phyloP scores from a whole-genome alignment of 37 sponge, comb jelly and placozoan genomes.

The Hormiphora californensis region DNA sequence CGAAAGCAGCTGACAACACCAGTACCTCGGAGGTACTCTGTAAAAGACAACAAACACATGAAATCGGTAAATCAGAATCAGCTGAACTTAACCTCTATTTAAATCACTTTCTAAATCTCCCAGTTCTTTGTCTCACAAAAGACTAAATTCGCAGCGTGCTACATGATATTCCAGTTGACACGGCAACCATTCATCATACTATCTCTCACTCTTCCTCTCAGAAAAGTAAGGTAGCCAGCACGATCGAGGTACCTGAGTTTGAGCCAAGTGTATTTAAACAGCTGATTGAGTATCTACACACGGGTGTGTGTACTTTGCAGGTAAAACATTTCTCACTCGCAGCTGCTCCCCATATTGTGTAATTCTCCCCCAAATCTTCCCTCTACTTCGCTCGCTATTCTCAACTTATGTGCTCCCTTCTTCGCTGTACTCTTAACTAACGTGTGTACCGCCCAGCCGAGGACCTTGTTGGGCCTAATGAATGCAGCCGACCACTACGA shows the following conservation, averaged over 20 bases:
- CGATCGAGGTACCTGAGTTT: constrained; percentile 64
- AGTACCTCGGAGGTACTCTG: constrained; percentile 19
- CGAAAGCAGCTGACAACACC: constrained; percentile 18
- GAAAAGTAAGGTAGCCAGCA: constrained; percentile 21
- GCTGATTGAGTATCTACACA: constrained; percentile 81
- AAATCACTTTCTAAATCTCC: not conserved
- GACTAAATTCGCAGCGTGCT: not conserved
- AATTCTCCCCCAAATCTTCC: no score
- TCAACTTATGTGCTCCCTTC: no score
- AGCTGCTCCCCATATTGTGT: no score
- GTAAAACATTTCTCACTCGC: no score
- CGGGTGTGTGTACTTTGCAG: constrained; percentile 75
- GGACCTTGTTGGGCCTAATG: constrained; percentile 80
- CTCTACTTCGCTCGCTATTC: no score
- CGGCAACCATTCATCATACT: not conserved
- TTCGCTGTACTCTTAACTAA: no score
- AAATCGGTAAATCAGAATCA: constrained; percentile 20
- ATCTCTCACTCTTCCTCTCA: no score
- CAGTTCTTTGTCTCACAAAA: not conserved
- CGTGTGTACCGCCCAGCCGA: no score
- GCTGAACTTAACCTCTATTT: not conserved
- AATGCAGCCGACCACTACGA: constrained; percentile 92
- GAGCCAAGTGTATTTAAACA: constrained; percentile 85
- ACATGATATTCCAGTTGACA: not conserved
- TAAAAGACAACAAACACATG: constrained; percentile 16